Evolutionary conservation across 2,888 invertebrate species (phyloP).

Genomic region (Asteroscopus sphinx): DNA sequence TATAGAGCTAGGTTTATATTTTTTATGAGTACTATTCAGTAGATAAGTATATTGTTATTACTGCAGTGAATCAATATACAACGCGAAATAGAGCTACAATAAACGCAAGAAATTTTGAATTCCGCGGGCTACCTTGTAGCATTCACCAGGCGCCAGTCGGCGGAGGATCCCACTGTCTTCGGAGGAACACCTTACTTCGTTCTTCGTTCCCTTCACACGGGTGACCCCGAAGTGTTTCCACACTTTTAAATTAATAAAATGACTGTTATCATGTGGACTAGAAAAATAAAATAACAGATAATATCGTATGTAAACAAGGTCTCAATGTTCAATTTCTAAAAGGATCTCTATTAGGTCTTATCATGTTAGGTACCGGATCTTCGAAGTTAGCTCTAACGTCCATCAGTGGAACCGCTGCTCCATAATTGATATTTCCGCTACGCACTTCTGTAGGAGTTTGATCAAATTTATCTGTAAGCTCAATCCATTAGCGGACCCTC

Average conservation of each 20-base stretch:
- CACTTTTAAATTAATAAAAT: conserved; percentile 5
- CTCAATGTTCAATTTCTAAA: conserved; percentile 17
- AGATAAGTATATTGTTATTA: too few relatives aligned
- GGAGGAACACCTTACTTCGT: too few relatives aligned
- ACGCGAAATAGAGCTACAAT: too few relatives aligned
- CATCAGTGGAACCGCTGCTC: conserved; percentile 58
- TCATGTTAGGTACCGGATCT: conserved; percentile 25
- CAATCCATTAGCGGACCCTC: conserved; percentile 84
- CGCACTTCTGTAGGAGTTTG: conserved; percentile 80
- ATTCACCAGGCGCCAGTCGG: too few relatives aligned
- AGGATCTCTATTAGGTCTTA: conserved; percentile 19
- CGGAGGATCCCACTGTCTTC: too few relatives aligned
- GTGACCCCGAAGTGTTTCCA: conserved; percentile 10
- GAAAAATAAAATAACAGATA: conserved; percentile 5
- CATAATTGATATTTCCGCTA: conserved; percentile 82
- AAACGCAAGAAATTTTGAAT: too few relatives aligned
- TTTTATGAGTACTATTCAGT: too few relatives aligned
- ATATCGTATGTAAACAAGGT: conserved; percentile 26
- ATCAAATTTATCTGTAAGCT: conserved; percentile 85
- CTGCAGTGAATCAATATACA: too few relatives aligned
- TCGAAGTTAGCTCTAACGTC: conserved; percentile 49
- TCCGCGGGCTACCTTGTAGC: too few relatives aligned
- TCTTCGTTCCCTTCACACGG: not conserved
- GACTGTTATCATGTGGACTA: conserved; percentile 4
- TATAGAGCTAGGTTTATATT: too few relatives aligned